Percentiles rank a stretch among this genome's conserved stretches.
Conservation (phyloP, 2,113 vertebrate genomes). For the Macrotis lagotis region DNA sequence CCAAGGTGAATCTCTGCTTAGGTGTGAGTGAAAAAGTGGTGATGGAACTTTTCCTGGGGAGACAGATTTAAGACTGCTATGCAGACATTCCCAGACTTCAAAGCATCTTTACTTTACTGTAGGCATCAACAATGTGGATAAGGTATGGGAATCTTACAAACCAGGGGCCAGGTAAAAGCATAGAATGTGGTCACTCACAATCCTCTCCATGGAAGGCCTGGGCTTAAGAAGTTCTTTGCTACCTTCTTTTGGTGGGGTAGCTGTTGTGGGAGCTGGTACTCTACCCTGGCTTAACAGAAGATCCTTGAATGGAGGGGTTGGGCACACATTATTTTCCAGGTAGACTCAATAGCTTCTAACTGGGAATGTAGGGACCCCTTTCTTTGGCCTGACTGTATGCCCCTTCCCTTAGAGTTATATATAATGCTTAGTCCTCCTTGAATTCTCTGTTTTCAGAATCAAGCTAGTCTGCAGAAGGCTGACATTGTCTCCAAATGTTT, state of each 20-base stretch:
- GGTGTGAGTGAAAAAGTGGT: neutral
- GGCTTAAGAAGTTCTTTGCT: neutral
- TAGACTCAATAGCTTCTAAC: neutral
- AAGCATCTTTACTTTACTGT: neutral
- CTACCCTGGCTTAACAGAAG: neutral
- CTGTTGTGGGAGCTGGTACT: neutral
- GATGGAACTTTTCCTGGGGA: neutral
- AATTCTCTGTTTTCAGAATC: neutral
- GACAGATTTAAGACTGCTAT: neutral
- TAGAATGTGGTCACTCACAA: neutral
- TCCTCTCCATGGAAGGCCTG: neutral
- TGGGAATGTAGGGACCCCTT: neutral
- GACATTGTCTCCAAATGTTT: neutral
- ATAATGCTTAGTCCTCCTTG: neutral
- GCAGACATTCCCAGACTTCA: neutral
- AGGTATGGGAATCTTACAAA: neutral
- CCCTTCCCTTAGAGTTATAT: too few relatives aligned
- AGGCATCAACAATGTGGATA: neutral
- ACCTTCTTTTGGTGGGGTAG: neutral
- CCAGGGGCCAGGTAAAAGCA: neutral
- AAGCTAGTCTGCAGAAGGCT: neutral
- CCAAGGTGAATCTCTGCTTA: neutral
- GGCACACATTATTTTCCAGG: neutral
- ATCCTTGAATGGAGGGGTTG: neutral
- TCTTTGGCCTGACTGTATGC: neutral